phyloP scores from a whole-genome alignment of 2,113 vertebrate species.

The Syngnathus scovelli region DNA sequence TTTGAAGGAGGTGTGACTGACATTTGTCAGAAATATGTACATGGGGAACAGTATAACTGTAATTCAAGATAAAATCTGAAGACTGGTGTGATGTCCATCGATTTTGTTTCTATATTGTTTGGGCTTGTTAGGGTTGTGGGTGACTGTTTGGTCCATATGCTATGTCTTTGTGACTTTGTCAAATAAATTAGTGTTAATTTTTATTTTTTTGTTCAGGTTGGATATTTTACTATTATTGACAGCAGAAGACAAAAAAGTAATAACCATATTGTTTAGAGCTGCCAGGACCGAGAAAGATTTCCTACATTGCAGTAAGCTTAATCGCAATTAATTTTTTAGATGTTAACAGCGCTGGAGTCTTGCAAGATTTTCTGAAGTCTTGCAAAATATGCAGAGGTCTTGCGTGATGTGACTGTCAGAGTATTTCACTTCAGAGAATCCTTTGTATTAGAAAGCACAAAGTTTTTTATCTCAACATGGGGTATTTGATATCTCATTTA shows the following conservation, averaged over 20 bases:
- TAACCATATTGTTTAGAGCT: neutral
- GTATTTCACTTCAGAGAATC: neutral
- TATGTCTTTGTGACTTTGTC: no score
- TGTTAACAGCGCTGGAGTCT: neutral
- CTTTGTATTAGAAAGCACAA: neutral
- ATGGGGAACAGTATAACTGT: neutral
- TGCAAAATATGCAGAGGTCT: neutral
- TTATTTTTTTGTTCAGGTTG: no score
- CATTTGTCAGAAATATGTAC: no score
- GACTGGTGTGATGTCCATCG: neutral
- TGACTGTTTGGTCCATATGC: no score
- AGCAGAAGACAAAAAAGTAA: no score
- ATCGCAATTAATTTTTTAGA: neutral
- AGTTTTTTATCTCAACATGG: neutral
- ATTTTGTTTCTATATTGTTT: neutral
- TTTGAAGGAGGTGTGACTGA: neutral
- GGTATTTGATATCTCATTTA: constrained; percentile 11
- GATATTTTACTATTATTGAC: no score
- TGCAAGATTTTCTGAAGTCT: neutral
- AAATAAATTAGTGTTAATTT: no score
- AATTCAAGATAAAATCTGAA: neutral
- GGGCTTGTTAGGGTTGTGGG: no score
- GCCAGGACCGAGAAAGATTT: neutral
- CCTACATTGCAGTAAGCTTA: neutral
- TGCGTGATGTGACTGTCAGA: constrained; percentile 1